Base-by-base conservation (phyloP, 2,797 vertebrate genomes). In the Atherinosoma microstoma region DNA sequence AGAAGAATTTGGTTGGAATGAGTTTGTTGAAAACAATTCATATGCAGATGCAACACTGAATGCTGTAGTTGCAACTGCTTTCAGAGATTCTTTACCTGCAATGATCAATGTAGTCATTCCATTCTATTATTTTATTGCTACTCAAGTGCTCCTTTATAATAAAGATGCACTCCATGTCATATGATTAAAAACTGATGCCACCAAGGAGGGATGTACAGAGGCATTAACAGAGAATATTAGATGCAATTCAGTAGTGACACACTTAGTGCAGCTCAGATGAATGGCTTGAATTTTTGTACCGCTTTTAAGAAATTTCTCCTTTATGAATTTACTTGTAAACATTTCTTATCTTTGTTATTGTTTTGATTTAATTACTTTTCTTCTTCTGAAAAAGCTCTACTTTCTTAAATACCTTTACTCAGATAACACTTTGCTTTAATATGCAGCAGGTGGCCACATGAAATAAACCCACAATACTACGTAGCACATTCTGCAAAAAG, bases 211-310 rank as follows among this genome's bases (percentile, higher is more conserved):
- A 80, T 79, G 63, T 59, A 73, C 64, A 54, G 73, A 79, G 73
- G 76, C 90, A 90, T 92, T 90, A 91, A 75, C 84, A 76, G 64
- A 65, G 66, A 77, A 79, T 80, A 80, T 86, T 73, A 82, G 67
- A 83, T 84, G 79, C 72, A 45, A 67, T 60, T 79, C 68, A 34
- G 76, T 30, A 66, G 76, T 77, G 70, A 75, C 58, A 79, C 49
- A 45, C 59, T 70, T 47, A 35, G 24, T 56, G 29, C 42, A 68
- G 58, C 61, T 63, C 54, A 36, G 58, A 74, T 54, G 76, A 86
- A 86, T 82, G 58, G 59, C 70, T 68, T 30, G 2, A 35, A 73
- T 69, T 62, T 66, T 54, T 69, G 58, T 15, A 45, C n/a, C 65
- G 29, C 34, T 60, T 18, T 70, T 58, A 70, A 7, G 34, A 69